Evolutionary conservation across 1,140 invertebrate genomes (phyloP).

Genomic region (Platyscapa corneri): DNA sequence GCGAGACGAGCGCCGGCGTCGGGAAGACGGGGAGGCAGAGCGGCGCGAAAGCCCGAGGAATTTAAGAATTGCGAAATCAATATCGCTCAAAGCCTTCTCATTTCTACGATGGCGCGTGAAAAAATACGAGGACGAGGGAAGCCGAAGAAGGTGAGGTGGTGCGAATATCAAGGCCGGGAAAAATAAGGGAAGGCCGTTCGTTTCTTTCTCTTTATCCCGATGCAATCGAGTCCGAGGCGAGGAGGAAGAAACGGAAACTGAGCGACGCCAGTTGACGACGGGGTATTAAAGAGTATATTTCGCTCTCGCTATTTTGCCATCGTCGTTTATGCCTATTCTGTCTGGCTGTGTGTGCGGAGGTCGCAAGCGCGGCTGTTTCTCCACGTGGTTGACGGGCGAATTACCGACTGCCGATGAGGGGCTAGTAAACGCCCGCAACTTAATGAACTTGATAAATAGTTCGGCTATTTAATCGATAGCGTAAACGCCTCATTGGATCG

Average conservation of each 20-base stretch:
- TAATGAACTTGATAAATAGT: constrained; percentile 33
- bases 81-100: constrained; percentile 63
- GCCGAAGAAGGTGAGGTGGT: background rate
- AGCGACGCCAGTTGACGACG: background rate
- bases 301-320: background rate
- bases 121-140: background rate
- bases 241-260: background rate
- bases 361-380: constrained; percentile 16
- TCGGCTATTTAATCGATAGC: background rate
- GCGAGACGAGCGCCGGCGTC: background rate
- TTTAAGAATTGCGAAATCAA: constrained; percentile 70
- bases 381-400: constrained; percentile 29
- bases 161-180: background rate
- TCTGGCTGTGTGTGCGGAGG: background rate
- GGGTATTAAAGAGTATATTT: constrained; percentile 22
- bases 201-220: background rate
- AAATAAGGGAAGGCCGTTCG: background rate
- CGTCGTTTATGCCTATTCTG: background rate
- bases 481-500: background rate
- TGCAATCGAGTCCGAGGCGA: constrained; percentile 22
- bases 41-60: constrained; percentile 61
- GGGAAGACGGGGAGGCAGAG: constrained; percentile 39
- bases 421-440: constrained; percentile 28
- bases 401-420: constrained; percentile 24
- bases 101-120: constrained; percentile 5